A percentile compares a stretch with the other conserved stretches of the same genome.
Conservation (phyloP, 1,140 invertebrate species). For the Lanistes nyassanus region DNA sequence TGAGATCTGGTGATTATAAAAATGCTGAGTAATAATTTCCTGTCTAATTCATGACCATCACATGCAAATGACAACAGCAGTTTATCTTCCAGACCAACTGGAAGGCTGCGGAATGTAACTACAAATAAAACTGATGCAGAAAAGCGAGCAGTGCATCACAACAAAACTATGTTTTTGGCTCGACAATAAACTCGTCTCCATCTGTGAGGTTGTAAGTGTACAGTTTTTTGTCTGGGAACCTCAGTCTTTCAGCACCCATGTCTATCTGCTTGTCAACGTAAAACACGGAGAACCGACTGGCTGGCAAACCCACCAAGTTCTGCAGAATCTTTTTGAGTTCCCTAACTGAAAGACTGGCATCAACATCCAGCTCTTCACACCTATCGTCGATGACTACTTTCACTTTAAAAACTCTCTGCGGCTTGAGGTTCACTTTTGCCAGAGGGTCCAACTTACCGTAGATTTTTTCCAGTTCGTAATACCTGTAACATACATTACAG, state of each 20-base stretch:
- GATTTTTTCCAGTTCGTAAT: conserved; percentile 43
- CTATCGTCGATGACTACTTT: conserved; percentile 22
- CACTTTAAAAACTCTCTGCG: conserved; percentile 19
- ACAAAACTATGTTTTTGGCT: conserved; percentile 62
- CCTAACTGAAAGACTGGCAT: conserved; percentile 36
- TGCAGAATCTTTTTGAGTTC: conserved; percentile 43
- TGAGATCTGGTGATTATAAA: no score
- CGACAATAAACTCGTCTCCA: conserved; percentile 91
- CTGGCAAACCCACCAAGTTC: conserved; percentile 79
- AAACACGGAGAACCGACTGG: conserved; percentile 81
- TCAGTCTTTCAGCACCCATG: conserved; percentile 85
- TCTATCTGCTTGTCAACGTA: conserved; percentile 78
- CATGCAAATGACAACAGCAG: no score
- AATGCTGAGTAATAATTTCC: no score
- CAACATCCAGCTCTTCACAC: conserved; percentile 36
- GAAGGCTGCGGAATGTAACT: no score
- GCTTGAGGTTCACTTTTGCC: conserved; percentile 41
- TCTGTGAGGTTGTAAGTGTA: conserved; percentile 91
- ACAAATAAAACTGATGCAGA: no score
- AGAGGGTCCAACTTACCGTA: conserved; percentile 51
- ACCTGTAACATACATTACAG: conserved; percentile 35
- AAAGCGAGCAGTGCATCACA: neutral
- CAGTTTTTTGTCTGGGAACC: conserved; percentile 85
- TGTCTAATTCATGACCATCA: no score
- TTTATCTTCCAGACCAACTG: no score